Percentiles rank a stretch among this genome's conserved stretches.
Conservation (phyloP, 1,140 invertebrate species). For the Papilio aristodemus region DNA sequence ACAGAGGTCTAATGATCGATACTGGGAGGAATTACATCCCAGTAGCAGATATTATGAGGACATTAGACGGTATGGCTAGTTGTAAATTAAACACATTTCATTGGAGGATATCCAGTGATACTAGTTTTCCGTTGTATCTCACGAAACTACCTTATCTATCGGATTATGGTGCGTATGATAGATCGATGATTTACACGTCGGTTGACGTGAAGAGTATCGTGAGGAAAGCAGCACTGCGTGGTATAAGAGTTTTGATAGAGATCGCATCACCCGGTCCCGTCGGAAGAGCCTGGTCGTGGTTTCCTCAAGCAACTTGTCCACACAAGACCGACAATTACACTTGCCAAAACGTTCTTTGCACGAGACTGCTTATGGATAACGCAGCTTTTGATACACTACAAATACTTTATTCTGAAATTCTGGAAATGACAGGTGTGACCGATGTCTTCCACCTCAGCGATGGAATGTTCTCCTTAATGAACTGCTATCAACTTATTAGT, state of each 20-base stretch:
- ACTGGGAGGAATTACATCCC: conserved; percentile 88
- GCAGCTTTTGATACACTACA: conserved; percentile 82
- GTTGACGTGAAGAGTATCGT: conserved; percentile 84
- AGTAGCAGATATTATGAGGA: conserved; percentile 83
- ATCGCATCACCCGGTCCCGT: conserved; percentile 89
- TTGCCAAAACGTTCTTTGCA: conserved; percentile 85
- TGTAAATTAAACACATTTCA: conserved; percentile 92
- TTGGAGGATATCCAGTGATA: conserved; percentile 90
- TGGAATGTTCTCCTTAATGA: conserved; percentile 83
- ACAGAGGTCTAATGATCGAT: conserved; percentile 88
- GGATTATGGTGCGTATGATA: conserved; percentile 87
- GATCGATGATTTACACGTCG: conserved; percentile 83
- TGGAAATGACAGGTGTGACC: conserved; percentile 80
- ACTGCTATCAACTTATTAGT: conserved; percentile 83
- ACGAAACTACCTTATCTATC: conserved; percentile 84
- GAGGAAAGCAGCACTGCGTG: conserved; percentile 84
- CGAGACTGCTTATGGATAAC: conserved; percentile 84
- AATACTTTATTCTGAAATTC: conserved; percentile 81
- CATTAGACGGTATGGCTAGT: conserved; percentile 87
- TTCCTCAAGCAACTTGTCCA: conserved; percentile 87
- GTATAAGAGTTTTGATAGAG: conserved; percentile 86
- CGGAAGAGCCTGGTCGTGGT: conserved; percentile 86
- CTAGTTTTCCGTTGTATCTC: conserved; percentile 88
- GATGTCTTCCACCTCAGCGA: conserved; percentile 86
- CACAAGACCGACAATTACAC: conserved; percentile 81